Percentiles rank a stretch among this genome's conserved stretches.
Evolutionary conservation across 1,140 invertebrate species (phyloP).

Genomic region (Ips typographus): DNA sequence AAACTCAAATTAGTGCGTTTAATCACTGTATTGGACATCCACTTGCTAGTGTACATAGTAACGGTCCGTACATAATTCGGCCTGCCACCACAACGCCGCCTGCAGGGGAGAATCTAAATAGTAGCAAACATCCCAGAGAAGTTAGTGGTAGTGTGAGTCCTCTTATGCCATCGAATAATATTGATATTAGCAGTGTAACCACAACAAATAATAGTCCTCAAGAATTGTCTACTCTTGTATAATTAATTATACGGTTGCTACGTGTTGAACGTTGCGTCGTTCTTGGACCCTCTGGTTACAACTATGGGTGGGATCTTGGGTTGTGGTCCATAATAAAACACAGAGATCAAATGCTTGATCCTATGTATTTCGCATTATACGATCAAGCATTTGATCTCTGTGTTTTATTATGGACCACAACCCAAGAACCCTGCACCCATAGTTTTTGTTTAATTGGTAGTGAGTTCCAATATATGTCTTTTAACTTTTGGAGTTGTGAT

Average conservation of each 20-base stretch:
- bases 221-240: conserved; percentile 69
- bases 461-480: no score
- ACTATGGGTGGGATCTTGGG: no score
- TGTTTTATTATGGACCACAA: no score
- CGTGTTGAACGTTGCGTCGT: no score
- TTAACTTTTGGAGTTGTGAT: no score
- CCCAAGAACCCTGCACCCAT: no score
- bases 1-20: conserved; percentile 47
- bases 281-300: no score
- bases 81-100: conserved; percentile 56
- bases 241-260: conserved; percentile 16
- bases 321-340: no score
- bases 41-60: conserved; percentile 41
- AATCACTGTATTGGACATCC: conserved; percentile 48
- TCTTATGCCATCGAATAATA: conserved; percentile 60
- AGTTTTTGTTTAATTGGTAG: no score
- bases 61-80: conserved; percentile 51
- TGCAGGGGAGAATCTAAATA: conserved; percentile 52
- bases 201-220: conserved; percentile 63
- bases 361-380: no score
- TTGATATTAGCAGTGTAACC: conserved; percentile 68
- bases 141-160: conserved; percentile 65
- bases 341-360: no score
- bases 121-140: conserved; percentile 54
- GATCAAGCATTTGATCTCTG: no score